Conservation (phyloP, 2,888 invertebrate species). For the Geophilus truncorum region DNA sequence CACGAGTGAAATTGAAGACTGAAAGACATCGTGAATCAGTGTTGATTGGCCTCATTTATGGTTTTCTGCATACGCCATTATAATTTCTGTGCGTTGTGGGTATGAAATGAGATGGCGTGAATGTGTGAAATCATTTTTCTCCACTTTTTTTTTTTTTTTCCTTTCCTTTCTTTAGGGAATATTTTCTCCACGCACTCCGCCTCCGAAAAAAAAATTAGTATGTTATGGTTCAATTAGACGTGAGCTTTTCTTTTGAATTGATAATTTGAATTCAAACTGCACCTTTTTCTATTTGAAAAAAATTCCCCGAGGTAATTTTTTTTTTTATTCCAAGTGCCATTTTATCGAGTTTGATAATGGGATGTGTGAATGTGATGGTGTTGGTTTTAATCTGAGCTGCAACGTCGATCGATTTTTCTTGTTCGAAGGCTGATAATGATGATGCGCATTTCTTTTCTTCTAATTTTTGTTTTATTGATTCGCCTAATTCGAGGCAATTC, state of each 20-base stretch:
- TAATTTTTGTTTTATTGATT: constrained; percentile 27
- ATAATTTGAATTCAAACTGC: constrained; percentile 22
- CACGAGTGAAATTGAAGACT: neutral
- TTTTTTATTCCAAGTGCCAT: neutral
- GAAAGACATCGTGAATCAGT: neutral
- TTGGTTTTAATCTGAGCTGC: neutral
- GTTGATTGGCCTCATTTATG: neutral
- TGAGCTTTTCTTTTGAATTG: neutral
- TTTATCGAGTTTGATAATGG: neutral
- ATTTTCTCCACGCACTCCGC: neutral
- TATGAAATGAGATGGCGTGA: neutral
- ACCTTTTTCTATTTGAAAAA: neutral
- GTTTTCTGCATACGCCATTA: neutral
- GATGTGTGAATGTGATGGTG: neutral
- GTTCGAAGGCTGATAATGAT: neutral
- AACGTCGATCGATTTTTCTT: neutral
- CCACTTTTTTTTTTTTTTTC: too few relatives aligned
- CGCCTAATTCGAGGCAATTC: constrained; percentile 3
- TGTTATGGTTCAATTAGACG: constrained; percentile 13
- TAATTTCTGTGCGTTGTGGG: neutral
- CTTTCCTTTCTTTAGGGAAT: neutral
- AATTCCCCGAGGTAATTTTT: neutral
- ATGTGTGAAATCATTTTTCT: neutral
- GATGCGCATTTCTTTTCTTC: constrained; percentile 8
- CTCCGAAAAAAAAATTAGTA: neutral